These are phyloP conservation scores for Ichneumon xanthorius DNA, from an alignment of 2,888 invertebrate genomes.

Conservation along the genomic window DNA sequence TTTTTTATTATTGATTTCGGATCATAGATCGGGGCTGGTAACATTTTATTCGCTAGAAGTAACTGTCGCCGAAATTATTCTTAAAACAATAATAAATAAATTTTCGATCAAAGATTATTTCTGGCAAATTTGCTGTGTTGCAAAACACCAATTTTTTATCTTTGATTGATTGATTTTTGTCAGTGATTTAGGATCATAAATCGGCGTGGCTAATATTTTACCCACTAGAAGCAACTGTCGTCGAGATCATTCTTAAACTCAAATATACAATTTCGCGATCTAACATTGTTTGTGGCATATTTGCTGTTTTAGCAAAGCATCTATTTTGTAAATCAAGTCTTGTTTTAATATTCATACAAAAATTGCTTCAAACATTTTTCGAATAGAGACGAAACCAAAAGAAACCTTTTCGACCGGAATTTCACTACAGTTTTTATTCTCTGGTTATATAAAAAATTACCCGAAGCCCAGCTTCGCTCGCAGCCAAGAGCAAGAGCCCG, in stretches of 20 bases:
- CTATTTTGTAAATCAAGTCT: neutral
- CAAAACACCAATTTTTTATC: too few species aligned
- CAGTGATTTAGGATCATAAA: neutral
- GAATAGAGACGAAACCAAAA: too few species aligned
- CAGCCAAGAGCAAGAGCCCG: conserved; percentile 72
- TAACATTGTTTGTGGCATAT: neutral
- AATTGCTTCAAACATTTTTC: neutral
- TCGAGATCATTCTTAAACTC: neutral
- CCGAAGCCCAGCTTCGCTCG: conserved; percentile 74
- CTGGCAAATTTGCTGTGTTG: too few species aligned
- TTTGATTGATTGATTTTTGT: too few species aligned
- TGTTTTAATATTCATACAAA: neutral
- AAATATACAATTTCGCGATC: neutral
- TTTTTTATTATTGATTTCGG: neutral
- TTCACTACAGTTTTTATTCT: too few species aligned
- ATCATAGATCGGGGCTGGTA: neutral
- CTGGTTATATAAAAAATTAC: conserved; percentile 63
- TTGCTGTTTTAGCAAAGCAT: too few species aligned
- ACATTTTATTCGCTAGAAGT: neutral
- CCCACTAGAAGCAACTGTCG: neutral
- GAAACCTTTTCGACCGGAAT: too few species aligned
- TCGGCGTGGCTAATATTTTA: neutral
- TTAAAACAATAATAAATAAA: neutral
- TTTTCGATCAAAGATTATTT: neutral
- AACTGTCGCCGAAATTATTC: neutral